Evolutionary conservation across 2,797 vertebrate species (phyloP).

Genomic region (Galaxias olidus): DNA sequence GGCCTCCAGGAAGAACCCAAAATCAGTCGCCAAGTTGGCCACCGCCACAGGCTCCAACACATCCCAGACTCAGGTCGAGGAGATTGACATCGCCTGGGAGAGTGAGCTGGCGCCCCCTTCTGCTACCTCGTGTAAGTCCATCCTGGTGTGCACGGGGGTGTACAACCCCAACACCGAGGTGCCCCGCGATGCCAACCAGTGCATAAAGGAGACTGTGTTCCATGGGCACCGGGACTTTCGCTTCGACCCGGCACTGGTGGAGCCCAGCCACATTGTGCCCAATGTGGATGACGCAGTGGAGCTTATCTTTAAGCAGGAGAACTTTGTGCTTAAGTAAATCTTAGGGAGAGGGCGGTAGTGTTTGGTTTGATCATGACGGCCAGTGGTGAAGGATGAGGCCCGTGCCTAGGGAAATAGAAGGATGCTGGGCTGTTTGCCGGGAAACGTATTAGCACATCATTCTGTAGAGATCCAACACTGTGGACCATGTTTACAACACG

Average conservation of each 20-base stretch:
- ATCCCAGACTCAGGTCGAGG: conserved; percentile 61
- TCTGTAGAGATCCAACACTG: conserved; percentile 53
- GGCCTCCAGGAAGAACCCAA: conserved; percentile 56
- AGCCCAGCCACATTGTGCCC: conserved; percentile 80
- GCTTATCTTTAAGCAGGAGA: conserved; percentile 86
- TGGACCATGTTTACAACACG: conserved; percentile 47
- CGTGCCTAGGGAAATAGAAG: background rate
- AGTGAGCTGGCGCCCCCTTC: conserved; percentile 75
- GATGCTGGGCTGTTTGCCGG: background rate
- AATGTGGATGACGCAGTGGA: conserved; percentile 87
- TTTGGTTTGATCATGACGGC: background rate
- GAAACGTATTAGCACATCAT: conserved; percentile 15
- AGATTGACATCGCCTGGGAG: conserved; percentile 71
- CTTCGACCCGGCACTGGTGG: conserved; percentile 82
- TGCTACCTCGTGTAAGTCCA: conserved; percentile 83
- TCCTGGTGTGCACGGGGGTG: conserved; percentile 90
- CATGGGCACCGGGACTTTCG: conserved; percentile 90
- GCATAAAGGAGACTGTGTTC: conserved; percentile 78
- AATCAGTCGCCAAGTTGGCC: conserved; percentile 67
- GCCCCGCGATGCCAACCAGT: conserved; percentile 64
- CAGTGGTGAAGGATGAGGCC: too few species aligned
- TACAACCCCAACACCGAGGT: conserved; percentile 78
- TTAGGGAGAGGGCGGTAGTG: background rate
- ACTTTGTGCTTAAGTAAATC: conserved; percentile 70
- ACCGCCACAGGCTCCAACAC: conserved; percentile 58